These are phyloP conservation scores for Irena cyanogastra DNA, from an alignment of 2,113 vertebrate genomes.

Conservation along the genomic window DNA sequence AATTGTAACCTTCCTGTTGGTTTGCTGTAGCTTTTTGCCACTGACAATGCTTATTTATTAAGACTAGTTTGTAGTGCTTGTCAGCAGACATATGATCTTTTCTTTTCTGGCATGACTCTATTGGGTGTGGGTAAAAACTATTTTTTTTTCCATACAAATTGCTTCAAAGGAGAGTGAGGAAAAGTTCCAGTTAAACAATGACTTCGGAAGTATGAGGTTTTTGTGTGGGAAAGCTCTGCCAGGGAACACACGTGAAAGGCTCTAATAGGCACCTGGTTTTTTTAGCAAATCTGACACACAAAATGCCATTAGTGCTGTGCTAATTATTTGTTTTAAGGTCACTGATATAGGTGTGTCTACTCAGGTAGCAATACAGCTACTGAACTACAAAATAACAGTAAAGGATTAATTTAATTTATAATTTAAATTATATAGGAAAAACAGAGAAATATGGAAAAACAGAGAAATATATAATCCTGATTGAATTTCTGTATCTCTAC, in stretches of 20 bases:
- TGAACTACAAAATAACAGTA: background rate
- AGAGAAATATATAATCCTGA: background rate
- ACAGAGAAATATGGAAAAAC: background rate
- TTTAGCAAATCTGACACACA: background rate
- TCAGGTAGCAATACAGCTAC: background rate
- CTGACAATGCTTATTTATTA: background rate
- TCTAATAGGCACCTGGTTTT: rapidly evolving
- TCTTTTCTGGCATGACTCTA: background rate
- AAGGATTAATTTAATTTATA: background rate
- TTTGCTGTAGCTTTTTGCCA: background rate
- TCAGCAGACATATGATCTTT: background rate
- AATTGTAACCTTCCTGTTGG: background rate
- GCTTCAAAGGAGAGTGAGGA: background rate
- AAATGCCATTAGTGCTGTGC: rapidly evolving
- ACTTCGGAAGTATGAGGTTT: background rate
- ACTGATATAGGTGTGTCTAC: rapidly evolving
- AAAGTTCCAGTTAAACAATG: background rate
- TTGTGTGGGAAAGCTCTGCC: background rate
- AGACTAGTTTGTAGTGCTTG: background rate
- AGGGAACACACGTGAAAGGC: background rate
- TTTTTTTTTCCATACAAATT: background rate
- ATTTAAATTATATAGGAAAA: background rate
- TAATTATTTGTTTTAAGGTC: background rate
- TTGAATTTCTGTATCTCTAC: background rate
- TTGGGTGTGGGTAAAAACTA: background rate